Evolutionary conservation across 1,140 invertebrate species (phyloP), one percentile per base, ranked within the genome.

Genomic region (Trichogramma pretiosum): DNA sequence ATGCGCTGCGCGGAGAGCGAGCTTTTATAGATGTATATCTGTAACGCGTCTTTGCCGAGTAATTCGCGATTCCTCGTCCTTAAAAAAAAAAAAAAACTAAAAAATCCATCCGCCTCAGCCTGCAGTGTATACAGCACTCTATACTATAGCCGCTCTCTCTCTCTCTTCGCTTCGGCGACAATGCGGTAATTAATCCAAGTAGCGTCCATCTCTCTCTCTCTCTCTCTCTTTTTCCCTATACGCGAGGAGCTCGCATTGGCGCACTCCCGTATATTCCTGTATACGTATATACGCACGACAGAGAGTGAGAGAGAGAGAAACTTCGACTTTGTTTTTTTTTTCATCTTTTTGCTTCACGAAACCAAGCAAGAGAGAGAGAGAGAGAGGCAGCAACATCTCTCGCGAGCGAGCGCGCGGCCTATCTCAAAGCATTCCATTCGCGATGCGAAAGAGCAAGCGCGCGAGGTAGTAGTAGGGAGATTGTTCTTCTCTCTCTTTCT

Each of bases 381-480:
- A 45, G 32, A 42, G 44, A 40, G 46, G 19, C 30, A 46, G 19
- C 35, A 37, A 43, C 23, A 50, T 21, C 22, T 21, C 30, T 24
- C 28, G 36, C 33, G 30, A 35, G 40, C 37, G 46, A 48, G 52
- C 62, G 61, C 63, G 70, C 68, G 70, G 70, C 60, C 64, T 65
- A n/a, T n/a, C 68, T 70, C 70, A 71, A 71, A 73, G 70, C 70
- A 73, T 73, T 73, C 70, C 68, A 62, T 61, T 62, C n/a, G n/a
- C n/a, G n/a, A n/a, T n/a, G n/a, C n/a, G n/a, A n/a, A n/a, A n/a
- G n/a, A n/a, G n/a, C n/a, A n/a, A n/a, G n/a, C n/a, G n/a, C n/a
- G n/a, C n/a, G n/a, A n/a, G n/a, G n/a, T n/a, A n/a, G n/a, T n/a
- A n/a, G n/a, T n/a, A n/a, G 61, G 67, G 61, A 63, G 61, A 63